Evolutionary conservation across 2,797 vertebrate genomes (phyloP), one percentile per base, ranked within the genome.

Genomic region (Mastacembelus armatus): DNA sequence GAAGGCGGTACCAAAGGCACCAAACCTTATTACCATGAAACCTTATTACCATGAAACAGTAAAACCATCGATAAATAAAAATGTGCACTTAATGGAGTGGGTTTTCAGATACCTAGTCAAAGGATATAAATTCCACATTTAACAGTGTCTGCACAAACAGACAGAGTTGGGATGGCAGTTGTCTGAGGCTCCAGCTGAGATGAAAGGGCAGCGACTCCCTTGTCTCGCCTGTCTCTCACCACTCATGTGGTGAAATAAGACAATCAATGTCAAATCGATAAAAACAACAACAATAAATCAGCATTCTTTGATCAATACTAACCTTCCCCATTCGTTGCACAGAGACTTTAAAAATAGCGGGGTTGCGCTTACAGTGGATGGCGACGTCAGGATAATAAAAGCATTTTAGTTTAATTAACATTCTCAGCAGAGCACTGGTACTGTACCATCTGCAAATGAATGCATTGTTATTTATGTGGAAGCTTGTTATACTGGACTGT

Each of bases 241-340:
- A 29, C 64, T 48, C 38, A 16, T 2, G 3, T 68, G 54, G 72
- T 77, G 66, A 85, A 81, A 78, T 18, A 30, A 27, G 52, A 77
- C 66, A 77, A 79, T 77, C 62, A 6, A 81, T 84, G 52, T 11
- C 7, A 7, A 51, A 63, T 83, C 79, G 75, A 87, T 84, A 77
- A 72, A 77, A 65, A 50, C 72, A 74, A 78, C 76, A 75, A 62
- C 43, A 77, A 33, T 77, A 63, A 79, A 67, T 82, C 45, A 44
- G 63, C 47, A 15, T 70, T 55, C 59, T 80, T 50, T 65, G 70
- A 81, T 27, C 12, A 62, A 78, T 68, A 24, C 59, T 63, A 71
- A 38, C 39, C 32, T 47, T 36, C 27, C 1, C 29, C 9, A 10
- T 59, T 69, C 27, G 68, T 38, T n/a, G 5, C 7, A 15, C 21